A percentile compares a stretch with the other conserved stretches of the same genome.
Conservation (phyloP, 2,797 vertebrate genomes). For the Chelonia mydas region DNA sequence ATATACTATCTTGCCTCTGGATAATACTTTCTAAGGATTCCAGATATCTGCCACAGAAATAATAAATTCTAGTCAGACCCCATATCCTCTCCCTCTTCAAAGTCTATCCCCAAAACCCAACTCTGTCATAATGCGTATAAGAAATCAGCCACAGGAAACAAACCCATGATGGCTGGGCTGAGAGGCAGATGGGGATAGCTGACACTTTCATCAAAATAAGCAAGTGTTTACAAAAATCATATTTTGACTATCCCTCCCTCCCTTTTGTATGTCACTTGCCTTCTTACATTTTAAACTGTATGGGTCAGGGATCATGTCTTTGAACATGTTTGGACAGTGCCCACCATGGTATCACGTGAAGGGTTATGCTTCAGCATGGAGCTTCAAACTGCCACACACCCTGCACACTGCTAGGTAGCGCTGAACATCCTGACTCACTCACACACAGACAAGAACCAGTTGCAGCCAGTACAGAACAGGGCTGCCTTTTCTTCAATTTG, state of each 20-base stretch:
- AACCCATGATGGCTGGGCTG: neutral
- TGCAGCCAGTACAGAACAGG: neutral
- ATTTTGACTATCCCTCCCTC: neutral
- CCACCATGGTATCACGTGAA: neutral
- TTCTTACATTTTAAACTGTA: constrained; percentile 3
- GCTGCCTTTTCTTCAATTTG: neutral
- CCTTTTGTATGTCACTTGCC: constrained; percentile 21
- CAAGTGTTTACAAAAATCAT: neutral
- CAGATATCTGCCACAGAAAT: rapidly evolving
- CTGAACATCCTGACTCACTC: neutral
- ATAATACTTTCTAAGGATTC: neutral
- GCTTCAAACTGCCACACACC: neutral
- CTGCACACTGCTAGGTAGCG: neutral
- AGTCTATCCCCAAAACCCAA: neutral
- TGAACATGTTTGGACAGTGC: too few species aligned
- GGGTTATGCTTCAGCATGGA: neutral
- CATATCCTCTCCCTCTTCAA: neutral
- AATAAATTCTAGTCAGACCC: neutral
- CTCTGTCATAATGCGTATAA: neutral
- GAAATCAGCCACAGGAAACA: neutral
- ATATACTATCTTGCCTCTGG: neutral
- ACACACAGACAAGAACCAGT: neutral
- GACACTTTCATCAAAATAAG: neutral
- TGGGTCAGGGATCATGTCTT: too few species aligned
- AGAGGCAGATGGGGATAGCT: neutral